Evolutionary conservation across 2,888 invertebrate genomes (phyloP), one percentile per base, ranked within the genome.

Genomic region (Troides oblongomaculatus): DNA sequence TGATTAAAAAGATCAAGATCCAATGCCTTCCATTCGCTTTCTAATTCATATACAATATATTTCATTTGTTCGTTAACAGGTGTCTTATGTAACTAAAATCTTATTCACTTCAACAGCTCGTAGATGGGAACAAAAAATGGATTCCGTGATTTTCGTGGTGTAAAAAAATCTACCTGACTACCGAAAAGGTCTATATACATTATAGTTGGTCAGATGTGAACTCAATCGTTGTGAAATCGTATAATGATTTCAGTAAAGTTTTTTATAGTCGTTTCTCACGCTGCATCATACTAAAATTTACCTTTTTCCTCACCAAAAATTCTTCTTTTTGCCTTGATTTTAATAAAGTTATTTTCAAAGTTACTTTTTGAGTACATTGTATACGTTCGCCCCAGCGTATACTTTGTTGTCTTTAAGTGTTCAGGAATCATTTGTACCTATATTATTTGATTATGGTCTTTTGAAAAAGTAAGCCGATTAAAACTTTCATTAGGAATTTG

Each of bases 81-180:
- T 71, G 70, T 57, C 64, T 71, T 71, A 71, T 71, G 64, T 67
- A 71, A 68, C 59, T 60, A 43, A 67, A 70, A 67, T 68, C 70
- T 70, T 60, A 46, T 65, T 59, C 58, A 39, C 43, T 60, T 43
- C 58, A 53, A 46, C 50, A 50, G 61, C 43, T 30, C 39, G 50
- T 2, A 58, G 58, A 58, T 66, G 30, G 56, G 46, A 64, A 59
- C 61, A 59, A 72, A 72, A 69, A 72, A 70, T 60, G 64, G 46
- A 39, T 56, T 62, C 46, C 70, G 68, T 69, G 59, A 66, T 30
- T 60, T 70, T 56, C 46, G 17, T 58, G 59, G 69, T 50, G 58
- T 66, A 65, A 87, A 86, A 85, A 83, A 74, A 46, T 71, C 77
- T 89, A 89, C 89, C 89, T 90, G 88, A 73, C 82, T 83, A 80